Percentiles rank a stretch among this genome's conserved stretches.
Evolutionary conservation across 2,113 vertebrate genomes (phyloP).

Genomic region (Rhinolophus sinicus): DNA sequence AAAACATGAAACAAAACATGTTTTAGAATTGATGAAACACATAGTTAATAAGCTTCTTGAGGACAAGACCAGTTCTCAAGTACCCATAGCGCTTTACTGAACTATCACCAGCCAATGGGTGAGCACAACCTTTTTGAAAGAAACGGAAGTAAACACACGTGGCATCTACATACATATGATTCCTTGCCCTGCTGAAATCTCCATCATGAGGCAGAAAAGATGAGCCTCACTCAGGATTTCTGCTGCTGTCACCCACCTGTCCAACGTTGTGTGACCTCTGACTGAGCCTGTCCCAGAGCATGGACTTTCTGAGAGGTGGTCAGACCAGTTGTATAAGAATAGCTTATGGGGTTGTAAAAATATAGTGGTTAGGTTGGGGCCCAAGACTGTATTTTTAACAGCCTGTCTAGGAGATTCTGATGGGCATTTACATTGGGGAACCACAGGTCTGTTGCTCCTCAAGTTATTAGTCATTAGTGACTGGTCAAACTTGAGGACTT

Average conservation of each 20-base stretch:
- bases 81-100: not conserved
- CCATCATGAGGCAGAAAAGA: accelerated
- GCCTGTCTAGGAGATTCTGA: not conserved
- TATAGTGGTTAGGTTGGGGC: not conserved
- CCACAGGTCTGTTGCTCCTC: not conserved
- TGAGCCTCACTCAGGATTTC: not conserved
- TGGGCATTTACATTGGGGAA: not conserved
- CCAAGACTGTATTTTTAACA: not conserved
- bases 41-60: not conserved
- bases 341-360: not conserved
- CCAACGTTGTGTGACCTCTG: not conserved
- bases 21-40: not conserved
- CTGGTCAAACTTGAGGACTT: not conserved
- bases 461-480: not conserved
- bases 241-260: not conserved
- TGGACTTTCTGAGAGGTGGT: not conserved
- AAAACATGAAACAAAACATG: not conserved
- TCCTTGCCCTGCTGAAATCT: not conserved
- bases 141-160: accelerated
- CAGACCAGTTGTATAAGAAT: not conserved
- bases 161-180: not conserved
- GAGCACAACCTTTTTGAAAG: not conserved
- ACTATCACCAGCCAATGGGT: not conserved
- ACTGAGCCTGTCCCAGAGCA: not conserved
- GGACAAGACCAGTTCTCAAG: not conserved